These are phyloP conservation scores for Cydia fagiglandana DNA, from an alignment of 1,140 invertebrate species.

Conservation along the genomic window DNA sequence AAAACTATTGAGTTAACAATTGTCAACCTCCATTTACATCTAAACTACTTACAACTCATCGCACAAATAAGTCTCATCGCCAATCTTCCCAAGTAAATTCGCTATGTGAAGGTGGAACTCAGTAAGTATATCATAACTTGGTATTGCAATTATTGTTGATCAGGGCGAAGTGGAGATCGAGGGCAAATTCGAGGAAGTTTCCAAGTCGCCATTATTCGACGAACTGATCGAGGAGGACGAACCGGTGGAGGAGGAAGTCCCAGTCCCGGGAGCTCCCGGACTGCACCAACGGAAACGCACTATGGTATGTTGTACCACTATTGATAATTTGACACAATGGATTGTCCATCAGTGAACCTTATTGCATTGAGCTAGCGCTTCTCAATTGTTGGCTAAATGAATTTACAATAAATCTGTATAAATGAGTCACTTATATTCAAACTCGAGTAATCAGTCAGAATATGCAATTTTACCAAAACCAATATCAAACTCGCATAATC, in stretches of 20 bases:
- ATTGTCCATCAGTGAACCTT: neutral
- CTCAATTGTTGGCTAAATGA: neutral
- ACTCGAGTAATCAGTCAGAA: no score
- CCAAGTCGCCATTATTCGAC: slow-evolving; percentile 63
- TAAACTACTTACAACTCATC: no score
- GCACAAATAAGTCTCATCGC: no score
- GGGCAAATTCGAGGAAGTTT: slow-evolving; percentile 82
- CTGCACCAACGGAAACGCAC: slow-evolving; percentile 52
- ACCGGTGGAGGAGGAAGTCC: slow-evolving; percentile 40
- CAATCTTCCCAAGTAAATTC: neutral
- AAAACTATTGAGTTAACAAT: no score
- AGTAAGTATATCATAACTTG: no score
- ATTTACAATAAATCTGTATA: no score
- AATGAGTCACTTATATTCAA: no score
- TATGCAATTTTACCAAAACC: no score
- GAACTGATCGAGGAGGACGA: slow-evolving; percentile 72
- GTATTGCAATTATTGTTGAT: neutral
- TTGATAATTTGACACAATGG: neutral
- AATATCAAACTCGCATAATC: no score
- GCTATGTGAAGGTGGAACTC: neutral
- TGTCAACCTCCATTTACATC: no score
- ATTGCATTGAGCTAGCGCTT: no score
- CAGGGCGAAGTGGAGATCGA: slow-evolving; percentile 84
- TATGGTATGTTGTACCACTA: slow-evolving; percentile 48
- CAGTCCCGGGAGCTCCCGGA: neutral